Conservation (phyloP, 2,797 vertebrate genomes). For the Lacerta bilineata region DNA sequence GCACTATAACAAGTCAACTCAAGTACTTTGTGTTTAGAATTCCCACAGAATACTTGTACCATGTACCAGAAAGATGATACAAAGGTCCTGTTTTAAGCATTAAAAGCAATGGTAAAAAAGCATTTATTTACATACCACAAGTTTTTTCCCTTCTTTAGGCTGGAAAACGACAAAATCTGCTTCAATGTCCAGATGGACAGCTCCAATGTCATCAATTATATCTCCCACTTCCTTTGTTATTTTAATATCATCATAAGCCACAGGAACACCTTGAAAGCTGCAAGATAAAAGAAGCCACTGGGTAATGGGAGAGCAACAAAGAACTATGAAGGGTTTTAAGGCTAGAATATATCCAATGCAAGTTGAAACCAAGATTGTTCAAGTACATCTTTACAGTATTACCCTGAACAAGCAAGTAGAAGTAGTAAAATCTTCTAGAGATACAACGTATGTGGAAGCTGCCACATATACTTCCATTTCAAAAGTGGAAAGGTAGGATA, state of each 20-base stretch:
- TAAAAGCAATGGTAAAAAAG: not conserved
- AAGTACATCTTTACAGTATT: not conserved
- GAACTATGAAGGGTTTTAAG: not conserved
- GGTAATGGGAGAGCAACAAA: not conserved
- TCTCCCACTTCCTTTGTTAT: constrained; percentile 87
- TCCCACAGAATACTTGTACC: not conserved
- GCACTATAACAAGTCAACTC: not conserved
- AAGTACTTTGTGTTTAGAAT: not conserved
- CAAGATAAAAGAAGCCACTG: constrained; percentile 28
- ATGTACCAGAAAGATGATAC: not conserved
- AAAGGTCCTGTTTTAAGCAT: not conserved
- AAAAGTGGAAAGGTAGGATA: no score
- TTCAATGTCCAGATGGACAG: constrained; percentile 92
- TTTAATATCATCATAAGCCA: constrained; percentile 91
- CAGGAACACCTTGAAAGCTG: constrained; percentile 91
- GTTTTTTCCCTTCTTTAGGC: constrained; percentile 86
- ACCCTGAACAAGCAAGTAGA: not conserved
- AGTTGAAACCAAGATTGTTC: not conserved
- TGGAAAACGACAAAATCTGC: constrained; percentile 92
- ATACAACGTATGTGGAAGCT: no score
- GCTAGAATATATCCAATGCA: not conserved
- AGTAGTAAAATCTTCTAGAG: not conserved
- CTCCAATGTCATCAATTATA: constrained; percentile 93
- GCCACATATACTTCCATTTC: no score
- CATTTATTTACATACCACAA: constrained; percentile 83